phyloP scores from a whole-genome alignment of 2,888 invertebrate genomes.

The Germaria angustata region DNA sequence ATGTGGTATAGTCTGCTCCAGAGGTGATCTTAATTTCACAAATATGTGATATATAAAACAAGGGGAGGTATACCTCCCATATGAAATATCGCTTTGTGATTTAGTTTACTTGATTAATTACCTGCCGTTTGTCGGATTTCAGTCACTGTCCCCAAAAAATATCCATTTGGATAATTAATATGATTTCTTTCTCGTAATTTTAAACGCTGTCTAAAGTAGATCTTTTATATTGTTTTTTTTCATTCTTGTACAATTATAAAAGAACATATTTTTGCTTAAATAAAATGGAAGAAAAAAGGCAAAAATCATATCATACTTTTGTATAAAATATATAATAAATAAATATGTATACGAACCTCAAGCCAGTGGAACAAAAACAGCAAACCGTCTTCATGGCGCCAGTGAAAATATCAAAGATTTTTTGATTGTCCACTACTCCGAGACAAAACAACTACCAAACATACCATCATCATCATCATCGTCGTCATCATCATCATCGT shows the following conservation, averaged over 20 bases:
- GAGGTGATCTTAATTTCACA: no score
- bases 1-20: no score
- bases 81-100: no score
- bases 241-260: conserved; percentile 22
- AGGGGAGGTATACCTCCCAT: no score
- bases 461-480: conserved; percentile 46
- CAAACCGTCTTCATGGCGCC: conserved; percentile 77
- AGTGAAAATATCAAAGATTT: conserved; percentile 76
- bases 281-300: conserved; percentile 3
- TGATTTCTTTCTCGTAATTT: background rate
- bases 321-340: conserved; percentile 61
- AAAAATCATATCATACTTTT: conserved; percentile 47
- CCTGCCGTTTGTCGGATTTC: background rate
- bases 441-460: conserved; percentile 62
- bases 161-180: background rate
- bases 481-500: conserved; percentile 4
- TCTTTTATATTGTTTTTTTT: conserved; percentile 26
- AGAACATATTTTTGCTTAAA: conserved; percentile 46
- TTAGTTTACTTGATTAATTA: background rate
- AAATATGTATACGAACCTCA: conserved; percentile 58
- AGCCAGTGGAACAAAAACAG: conserved; percentile 53
- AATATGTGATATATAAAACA: no score
- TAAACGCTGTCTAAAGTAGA: conserved; percentile 31
- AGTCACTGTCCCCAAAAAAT: background rate
- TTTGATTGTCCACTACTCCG: conserved; percentile 67